Evolutionary conservation across 2,888 invertebrate genomes (phyloP).

Genomic region (Mayetiola destructor): DNA sequence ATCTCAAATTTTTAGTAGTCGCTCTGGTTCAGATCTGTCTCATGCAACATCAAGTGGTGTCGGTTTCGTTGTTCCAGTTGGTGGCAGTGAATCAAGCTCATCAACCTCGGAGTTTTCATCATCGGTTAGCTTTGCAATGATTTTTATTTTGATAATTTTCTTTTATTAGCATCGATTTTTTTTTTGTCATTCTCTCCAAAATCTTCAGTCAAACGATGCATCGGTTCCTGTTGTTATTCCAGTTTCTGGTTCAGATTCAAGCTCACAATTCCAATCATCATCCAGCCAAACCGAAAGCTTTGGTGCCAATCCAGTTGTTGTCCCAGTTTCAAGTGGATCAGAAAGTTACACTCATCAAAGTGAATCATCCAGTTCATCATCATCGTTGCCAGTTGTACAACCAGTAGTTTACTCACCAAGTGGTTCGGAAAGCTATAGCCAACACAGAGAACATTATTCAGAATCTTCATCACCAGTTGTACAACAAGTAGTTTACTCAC

Average conservation of each 20-base stretch:
- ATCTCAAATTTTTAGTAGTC: too few species aligned
- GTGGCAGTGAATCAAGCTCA: not conserved
- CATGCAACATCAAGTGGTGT: not conserved
- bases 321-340: slow-evolving; percentile 22
- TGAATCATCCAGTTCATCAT: too few species aligned
- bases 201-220: slow-evolving; percentile 14
- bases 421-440: not conserved
- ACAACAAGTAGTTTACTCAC: not conserved
- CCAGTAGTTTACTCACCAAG: not conserved
- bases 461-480: too few species aligned
- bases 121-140: not conserved
- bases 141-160: not conserved
- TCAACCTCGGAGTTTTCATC: not conserved
- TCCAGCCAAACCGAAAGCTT: not conserved
- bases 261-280: too few species aligned
- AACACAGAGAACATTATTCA: too few species aligned
- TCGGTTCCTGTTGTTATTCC: slow-evolving; percentile 20
- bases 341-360: not conserved
- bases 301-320: not conserved
- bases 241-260: not conserved
- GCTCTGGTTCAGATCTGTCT: not conserved
- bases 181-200: not conserved
- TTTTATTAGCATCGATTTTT: not conserved
- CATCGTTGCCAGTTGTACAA: too few species aligned
- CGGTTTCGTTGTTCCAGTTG: slow-evolving; percentile 22